Percentiles rank a stretch among this genome's conserved stretches.
phyloP scores from a whole-genome alignment of 1,140 invertebrate species.

The Acromyrmex echinatior region DNA sequence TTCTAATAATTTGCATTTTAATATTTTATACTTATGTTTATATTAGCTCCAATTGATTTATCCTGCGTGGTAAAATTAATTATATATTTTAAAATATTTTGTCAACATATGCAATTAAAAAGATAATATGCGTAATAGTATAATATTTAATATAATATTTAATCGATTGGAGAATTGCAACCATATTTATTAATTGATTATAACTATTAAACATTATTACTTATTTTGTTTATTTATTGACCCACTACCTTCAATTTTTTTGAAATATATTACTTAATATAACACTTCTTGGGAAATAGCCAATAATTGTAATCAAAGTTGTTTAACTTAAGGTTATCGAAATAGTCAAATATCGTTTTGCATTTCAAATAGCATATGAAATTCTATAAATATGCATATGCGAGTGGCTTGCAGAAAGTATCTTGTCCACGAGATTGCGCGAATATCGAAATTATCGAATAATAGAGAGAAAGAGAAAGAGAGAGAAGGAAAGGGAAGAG shows the following conservation, averaged over 20 bases:
- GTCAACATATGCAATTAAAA: too few relatives aligned
- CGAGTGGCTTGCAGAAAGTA: conserved; percentile 22
- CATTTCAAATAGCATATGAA: conserved; percentile 31
- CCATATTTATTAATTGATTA: too few relatives aligned
- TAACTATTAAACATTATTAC: too few relatives aligned
- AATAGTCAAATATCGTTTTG: conserved; percentile 36
- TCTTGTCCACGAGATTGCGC: conserved; percentile 23
- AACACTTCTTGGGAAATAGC: background rate
- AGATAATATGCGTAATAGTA: too few relatives aligned
- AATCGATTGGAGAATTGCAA: too few relatives aligned
- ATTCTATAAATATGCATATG: conserved; percentile 52
- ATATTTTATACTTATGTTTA: background rate
- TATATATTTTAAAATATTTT: too few relatives aligned
- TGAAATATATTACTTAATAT: background rate
- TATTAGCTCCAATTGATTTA: too few relatives aligned
- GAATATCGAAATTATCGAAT: conserved; percentile 32
- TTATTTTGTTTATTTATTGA: too few relatives aligned
- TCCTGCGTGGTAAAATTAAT: too few relatives aligned
- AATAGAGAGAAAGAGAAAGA: background rate
- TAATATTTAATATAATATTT: too few relatives aligned
- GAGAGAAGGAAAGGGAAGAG: background rate
- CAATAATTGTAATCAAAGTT: conserved; percentile 15
- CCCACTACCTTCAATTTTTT: background rate
- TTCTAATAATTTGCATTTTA: background rate
- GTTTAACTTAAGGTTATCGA: conserved; percentile 14